Conservation (phyloP, 2,888 invertebrate species). For the Schrankia costaestrigalis region DNA sequence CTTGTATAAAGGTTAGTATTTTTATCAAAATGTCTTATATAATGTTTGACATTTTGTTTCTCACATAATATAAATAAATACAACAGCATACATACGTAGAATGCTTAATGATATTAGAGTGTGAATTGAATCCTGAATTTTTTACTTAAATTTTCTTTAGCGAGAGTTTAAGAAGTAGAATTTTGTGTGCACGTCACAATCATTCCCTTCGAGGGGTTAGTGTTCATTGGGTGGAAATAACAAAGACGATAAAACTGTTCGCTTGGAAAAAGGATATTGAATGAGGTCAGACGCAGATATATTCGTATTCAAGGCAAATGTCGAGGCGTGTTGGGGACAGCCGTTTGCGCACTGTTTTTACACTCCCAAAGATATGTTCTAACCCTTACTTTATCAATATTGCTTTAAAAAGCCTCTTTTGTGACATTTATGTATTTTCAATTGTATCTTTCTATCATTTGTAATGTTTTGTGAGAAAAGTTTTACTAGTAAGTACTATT, state of each 20-base stretch:
- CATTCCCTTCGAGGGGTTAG: conserved; percentile 69
- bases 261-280: conserved; percentile 77
- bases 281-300: conserved; percentile 75
- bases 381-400: conserved; percentile 47
- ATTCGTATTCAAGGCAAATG: conserved; percentile 69
- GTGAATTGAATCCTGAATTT: too few species aligned
- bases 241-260: conserved; percentile 78
- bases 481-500: background rate
- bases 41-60: too few species aligned
- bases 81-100: too few species aligned
- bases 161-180: conserved; percentile 41
- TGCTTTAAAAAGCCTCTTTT: conserved; percentile 34
- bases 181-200: conserved; percentile 69
- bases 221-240: conserved; percentile 77
- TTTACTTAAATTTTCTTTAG: too few species aligned
- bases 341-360: conserved; percentile 64
- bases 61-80: too few species aligned
- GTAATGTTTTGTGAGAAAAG: conserved; percentile 6
- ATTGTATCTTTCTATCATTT: conserved; percentile 18
- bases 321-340: conserved; percentile 62
- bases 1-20: conserved; percentile 48
- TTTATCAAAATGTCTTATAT: conserved; percentile 30
- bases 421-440: conserved; percentile 27
- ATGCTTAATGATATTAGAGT: too few species aligned
- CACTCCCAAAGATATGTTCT: conserved; percentile 44